Evolutionary conservation across 2,888 invertebrate genomes (phyloP), one percentile per base, ranked within the genome.

Genomic region (Elmis aenea): DNA sequence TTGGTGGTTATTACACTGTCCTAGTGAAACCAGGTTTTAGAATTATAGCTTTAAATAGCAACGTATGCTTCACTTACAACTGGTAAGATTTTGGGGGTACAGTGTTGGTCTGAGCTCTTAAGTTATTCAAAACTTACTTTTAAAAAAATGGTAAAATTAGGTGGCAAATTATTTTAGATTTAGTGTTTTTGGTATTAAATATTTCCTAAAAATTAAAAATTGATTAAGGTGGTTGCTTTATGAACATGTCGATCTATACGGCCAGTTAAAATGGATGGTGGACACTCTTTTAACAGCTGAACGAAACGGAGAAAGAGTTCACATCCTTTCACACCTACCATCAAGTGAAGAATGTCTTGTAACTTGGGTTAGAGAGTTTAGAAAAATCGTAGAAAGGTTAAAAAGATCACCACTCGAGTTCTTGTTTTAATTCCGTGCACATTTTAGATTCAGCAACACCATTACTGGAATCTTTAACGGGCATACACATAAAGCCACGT

Each of bases 241-340:
- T 26, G 51, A 87, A 50, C 81, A 83, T 2, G 61, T 68, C n/a
- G 87, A 90, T 58, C 81, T 85, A 0, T 79, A 80, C 43, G 78
- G 71, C 3, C 87, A 92, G 62, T 69, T 95, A 33, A 76, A 81
- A 30, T 95, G 93, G 93, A 64, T 95, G 18, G 76, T 83, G 3
- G 38, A 57, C 18, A 49, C 52, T 3, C 42, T 65, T 26, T 18
- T 38, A 20, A 39, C 47, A 38, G 61, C 64, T 8, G 64, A 95
- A 62, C 57, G 67, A 18, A 74, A 76, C 2, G 74, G 75, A 0
- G 89, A 91, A 59, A 40, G 46, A 54, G 94, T 94, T 0, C 92
- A 93, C 56, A 81, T 95, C 26, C 66, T 94, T 21, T 77, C 82
- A 0, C 94, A 95, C 56, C 79, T 93, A 27, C 90, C 91, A 0